phyloP scores from a whole-genome alignment of 2,888 invertebrate species.

The Dolichomitus sp. region DNA sequence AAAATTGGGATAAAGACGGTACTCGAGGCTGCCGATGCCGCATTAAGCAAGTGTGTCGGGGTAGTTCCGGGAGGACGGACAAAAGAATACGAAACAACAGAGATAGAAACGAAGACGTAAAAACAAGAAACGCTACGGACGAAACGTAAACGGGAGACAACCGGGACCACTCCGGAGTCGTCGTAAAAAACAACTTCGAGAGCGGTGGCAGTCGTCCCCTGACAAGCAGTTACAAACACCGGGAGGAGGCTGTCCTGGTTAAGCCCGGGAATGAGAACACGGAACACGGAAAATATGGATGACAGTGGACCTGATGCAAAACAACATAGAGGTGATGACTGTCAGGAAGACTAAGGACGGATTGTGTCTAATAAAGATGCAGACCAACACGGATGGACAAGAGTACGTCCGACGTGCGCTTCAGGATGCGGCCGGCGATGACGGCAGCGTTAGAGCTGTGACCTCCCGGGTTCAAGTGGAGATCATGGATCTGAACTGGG shows the following conservation, averaged over 20 bases:
- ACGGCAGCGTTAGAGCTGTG: slow-evolving; percentile 41
- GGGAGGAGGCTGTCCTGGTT: slow-evolving; percentile 49
- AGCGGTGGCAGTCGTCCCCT: slow-evolving; percentile 27
- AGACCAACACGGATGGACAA: slow-evolving; percentile 33
- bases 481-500: too few species aligned
- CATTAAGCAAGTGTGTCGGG: too few species aligned
- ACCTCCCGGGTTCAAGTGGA: slow-evolving; percentile 43
- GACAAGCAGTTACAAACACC: slow-evolving; percentile 33
- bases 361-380: too few species aligned
- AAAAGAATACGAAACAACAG: too few species aligned
- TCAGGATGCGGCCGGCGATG: slow-evolving; percentile 49
- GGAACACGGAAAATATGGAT: slow-evolving; percentile 29
- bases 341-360: too few species aligned
- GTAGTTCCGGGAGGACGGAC: too few species aligned
- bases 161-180: slow-evolving; percentile 49
- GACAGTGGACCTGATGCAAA: slow-evolving; percentile 31
- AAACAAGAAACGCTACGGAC: slow-evolving; percentile 12
- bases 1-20: too few species aligned
- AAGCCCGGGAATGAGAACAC: slow-evolving; percentile 44
- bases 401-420: slow-evolving; percentile 25
- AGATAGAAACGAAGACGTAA: too few species aligned
- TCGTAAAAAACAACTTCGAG: slow-evolving; percentile 36
- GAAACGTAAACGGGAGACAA: slow-evolving; percentile 33
- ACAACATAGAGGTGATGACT: too few species aligned
- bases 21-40: too few species aligned